Conservation (phyloP, 1,140 invertebrate genomes). For the Lepidurus apus region DNA sequence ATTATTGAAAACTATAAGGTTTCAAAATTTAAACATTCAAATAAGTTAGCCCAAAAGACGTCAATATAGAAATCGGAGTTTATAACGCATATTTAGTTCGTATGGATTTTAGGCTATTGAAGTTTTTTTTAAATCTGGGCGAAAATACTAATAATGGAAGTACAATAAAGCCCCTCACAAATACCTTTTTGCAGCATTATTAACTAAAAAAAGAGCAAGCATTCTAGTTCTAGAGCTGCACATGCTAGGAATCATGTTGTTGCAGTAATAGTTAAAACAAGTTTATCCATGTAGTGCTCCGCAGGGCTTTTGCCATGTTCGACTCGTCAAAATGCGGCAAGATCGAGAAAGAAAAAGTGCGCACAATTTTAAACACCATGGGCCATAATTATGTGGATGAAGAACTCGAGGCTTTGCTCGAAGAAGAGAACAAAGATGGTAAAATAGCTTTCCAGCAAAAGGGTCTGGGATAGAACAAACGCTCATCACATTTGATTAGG, state of each 20-base stretch:
- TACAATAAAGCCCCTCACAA: too few species aligned
- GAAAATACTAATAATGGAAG: too few species aligned
- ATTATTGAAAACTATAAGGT: too few species aligned
- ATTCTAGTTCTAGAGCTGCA: too few species aligned
- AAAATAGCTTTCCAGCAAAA: conserved; percentile 37
- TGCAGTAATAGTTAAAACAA: not conserved
- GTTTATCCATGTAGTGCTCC: conserved; percentile 51
- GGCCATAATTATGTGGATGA: conserved; percentile 66
- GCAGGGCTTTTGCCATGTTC: conserved; percentile 69
- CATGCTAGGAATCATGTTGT: too few species aligned
- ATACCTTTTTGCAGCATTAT: too few species aligned
- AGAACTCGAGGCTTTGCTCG: conserved; percentile 60
- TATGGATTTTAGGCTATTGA: not conserved
- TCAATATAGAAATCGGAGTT: too few species aligned
- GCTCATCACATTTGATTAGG: conserved; percentile 43
- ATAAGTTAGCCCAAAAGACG: too few species aligned
- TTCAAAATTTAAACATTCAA: too few species aligned
- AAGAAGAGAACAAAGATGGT: conserved; percentile 64
- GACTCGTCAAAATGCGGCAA: conserved; percentile 63
- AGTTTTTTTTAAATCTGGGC: too few species aligned
- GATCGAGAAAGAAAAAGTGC: conserved; percentile 67
- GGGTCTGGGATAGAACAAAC: conserved; percentile 28
- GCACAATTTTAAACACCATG: conserved; percentile 67
- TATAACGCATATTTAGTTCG: not conserved
- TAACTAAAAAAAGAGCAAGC: too few species aligned